A percentile compares a stretch with the other conserved stretches of the same genome.
phyloP scores from a whole-genome alignment of 2,888 invertebrate species.

The Gnatocerus cornutus region DNA sequence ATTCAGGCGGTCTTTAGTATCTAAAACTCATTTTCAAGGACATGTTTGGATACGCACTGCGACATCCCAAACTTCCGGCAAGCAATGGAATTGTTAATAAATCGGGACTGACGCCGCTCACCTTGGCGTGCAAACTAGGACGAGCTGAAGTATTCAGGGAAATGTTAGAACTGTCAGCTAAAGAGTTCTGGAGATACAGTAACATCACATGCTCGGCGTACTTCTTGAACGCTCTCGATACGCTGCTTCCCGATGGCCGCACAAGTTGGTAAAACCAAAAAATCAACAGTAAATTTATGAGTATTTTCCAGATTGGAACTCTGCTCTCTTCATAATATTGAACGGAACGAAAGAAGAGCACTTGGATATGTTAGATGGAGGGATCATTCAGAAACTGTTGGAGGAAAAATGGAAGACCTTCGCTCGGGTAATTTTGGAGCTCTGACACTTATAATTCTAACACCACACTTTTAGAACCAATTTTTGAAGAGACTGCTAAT shows the following conservation, averaged over 20 bases:
- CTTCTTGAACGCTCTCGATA: conserved; percentile 96
- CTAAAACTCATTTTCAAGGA: conserved; percentile 76
- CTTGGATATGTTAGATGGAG: conserved; percentile 98
- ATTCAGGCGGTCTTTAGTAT: neutral
- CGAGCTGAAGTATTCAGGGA: conserved; percentile 97
- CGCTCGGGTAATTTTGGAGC: conserved; percentile 80
- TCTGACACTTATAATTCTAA: neutral
- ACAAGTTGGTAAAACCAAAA: conserved; percentile 82
- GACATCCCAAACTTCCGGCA: conserved; percentile 95
- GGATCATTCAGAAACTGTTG: conserved; percentile 95
- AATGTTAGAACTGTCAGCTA: conserved; percentile 95
- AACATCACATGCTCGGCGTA: conserved; percentile 99
- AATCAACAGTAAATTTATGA: neutral
- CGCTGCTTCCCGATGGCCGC: conserved; percentile 93
- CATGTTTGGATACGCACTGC: conserved; percentile 98
- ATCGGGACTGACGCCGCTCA: conserved; percentile 94
- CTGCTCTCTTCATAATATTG: conserved; percentile 96
- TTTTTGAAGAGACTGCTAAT: conserved; percentile 93
- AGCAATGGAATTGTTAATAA: conserved; percentile 92
- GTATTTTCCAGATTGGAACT: conserved; percentile 92
- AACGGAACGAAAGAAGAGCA: conserved; percentile 98
- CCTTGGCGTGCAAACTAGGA: conserved; percentile 94
- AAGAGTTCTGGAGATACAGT: conserved; percentile 99
- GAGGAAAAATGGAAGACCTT: conserved; percentile 99
- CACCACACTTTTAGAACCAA: conserved; percentile 81